Percentiles rank a stretch among this genome's conserved stretches.
Evolutionary conservation across 1,140 invertebrate genomes (phyloP).

Genomic region (Drosophila asahinai): DNA sequence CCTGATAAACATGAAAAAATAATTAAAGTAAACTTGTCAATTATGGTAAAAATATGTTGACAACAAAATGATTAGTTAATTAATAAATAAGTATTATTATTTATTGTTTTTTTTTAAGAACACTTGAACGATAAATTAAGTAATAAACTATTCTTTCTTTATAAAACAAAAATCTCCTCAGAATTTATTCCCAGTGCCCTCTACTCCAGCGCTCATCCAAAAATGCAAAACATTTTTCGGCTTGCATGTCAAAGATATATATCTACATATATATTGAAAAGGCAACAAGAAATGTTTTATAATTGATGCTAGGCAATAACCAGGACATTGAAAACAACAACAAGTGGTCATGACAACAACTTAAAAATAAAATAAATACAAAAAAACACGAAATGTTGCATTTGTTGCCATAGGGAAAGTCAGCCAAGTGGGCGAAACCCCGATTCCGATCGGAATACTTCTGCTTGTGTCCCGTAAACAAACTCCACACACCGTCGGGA

Average conservation of each 20-base stretch:
- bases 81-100: too few species aligned
- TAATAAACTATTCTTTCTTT: not conserved
- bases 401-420: constrained; percentile 61
- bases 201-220: not conserved
- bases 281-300: constrained; percentile 59
- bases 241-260: constrained; percentile 60
- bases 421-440: constrained; percentile 18
- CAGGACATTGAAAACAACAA: constrained; percentile 54
- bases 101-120: too few species aligned
- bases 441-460: constrained; percentile 9
- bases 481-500: constrained; percentile 49
- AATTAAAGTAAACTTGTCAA: too few species aligned
- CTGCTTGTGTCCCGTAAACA: constrained; percentile 63
- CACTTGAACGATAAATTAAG: too few species aligned
- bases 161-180: not conserved
- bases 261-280: constrained; percentile 10
- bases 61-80: too few species aligned
- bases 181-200: constrained; percentile 28
- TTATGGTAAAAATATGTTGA: too few species aligned
- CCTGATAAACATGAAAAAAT: too few species aligned
- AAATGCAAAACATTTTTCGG: constrained; percentile 17
- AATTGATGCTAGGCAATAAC: constrained; percentile 64
- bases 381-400: constrained; percentile 15
- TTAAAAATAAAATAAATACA: constrained; percentile 11
- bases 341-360: constrained; percentile 69